A percentile compares a stretch with the other conserved stretches of the same genome.
Conservation (phyloP, 2,888 invertebrate genomes). For the Polyommatus iphigenia region DNA sequence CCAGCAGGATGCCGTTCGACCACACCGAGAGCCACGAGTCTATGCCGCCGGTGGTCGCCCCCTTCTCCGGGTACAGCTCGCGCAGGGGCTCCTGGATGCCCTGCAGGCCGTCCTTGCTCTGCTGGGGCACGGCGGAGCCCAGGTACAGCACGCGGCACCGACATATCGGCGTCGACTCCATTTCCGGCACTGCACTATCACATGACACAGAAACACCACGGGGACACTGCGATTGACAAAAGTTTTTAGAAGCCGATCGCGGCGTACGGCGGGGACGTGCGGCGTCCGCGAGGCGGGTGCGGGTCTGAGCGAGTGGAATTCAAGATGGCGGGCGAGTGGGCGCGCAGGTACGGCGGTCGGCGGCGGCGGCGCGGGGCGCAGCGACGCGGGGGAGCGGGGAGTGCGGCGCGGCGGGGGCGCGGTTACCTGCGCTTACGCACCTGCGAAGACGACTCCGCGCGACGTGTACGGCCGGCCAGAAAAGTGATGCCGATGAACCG, state of each 20-base stretch:
- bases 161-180: constrained; percentile 95
- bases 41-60: constrained; percentile 93
- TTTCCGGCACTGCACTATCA: constrained; percentile 72
- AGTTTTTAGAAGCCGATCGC: constrained; percentile 47
- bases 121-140: constrained; percentile 97
- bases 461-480: constrained; percentile 42
- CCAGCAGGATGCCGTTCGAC: constrained; percentile 96
- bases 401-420: constrained; percentile 47
- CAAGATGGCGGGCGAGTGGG: constrained; percentile 67
- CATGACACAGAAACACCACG: constrained; percentile 68
- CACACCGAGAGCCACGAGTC: constrained; percentile 98
- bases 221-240: constrained; percentile 54
- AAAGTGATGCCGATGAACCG: constrained; percentile 69
- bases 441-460: constrained; percentile 62
- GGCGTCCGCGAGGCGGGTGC: constrained; percentile 70
- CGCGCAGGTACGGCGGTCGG: constrained; percentile 41
- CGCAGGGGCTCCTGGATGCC: constrained; percentile 98
- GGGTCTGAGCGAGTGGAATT: constrained; percentile 77
- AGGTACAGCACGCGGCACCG: constrained; percentile 97
- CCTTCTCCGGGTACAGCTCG: constrained; percentile 97
- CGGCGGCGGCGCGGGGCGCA: constrained; percentile 39
- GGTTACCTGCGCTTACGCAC: constrained; percentile 71
- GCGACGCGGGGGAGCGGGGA: constrained; percentile 38
- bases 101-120: constrained; percentile 98
- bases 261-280: constrained; percentile 61